Conservation (phyloP, 2,888 invertebrate genomes). For the Trachelus iudaicus region DNA sequence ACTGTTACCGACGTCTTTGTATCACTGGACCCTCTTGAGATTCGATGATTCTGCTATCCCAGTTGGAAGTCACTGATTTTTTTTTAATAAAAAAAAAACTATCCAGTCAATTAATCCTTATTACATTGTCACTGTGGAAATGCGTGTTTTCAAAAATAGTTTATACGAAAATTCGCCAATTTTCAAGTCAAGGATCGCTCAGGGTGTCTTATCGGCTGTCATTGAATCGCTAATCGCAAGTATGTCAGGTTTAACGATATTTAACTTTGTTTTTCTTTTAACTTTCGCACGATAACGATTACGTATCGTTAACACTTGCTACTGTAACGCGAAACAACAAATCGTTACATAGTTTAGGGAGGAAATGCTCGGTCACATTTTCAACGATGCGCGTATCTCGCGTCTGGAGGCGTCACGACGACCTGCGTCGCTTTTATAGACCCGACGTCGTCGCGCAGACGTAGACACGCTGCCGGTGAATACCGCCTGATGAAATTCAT, state of each 20-base stretch:
- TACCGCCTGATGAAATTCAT: background rate
- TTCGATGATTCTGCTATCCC: background rate
- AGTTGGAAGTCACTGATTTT: background rate
- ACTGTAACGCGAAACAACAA: background rate
- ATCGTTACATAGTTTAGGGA: background rate
- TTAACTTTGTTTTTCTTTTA: background rate
- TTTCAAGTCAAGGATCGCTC: background rate
- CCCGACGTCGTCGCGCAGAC: conserved; percentile 51
- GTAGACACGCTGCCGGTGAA: conserved; percentile 24
- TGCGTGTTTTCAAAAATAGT: background rate
- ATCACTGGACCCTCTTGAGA: background rate
- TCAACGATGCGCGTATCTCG: conserved; percentile 52
- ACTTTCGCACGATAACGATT: background rate
- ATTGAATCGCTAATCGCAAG: background rate
- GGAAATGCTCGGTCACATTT: conserved; percentile 42
- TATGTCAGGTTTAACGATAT: background rate
- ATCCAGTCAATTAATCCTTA: background rate
- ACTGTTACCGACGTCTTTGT: background rate
- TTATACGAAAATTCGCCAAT: background rate
- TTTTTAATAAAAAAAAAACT: background rate
- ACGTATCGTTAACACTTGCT: background rate
- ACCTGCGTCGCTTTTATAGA: conserved; percentile 56
- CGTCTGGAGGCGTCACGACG: conserved; percentile 59
- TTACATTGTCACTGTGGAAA: background rate
- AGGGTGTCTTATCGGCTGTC: background rate